Base-by-base conservation (phyloP, 1,140 invertebrate species). In the Monochamus saltuarius region DNA sequence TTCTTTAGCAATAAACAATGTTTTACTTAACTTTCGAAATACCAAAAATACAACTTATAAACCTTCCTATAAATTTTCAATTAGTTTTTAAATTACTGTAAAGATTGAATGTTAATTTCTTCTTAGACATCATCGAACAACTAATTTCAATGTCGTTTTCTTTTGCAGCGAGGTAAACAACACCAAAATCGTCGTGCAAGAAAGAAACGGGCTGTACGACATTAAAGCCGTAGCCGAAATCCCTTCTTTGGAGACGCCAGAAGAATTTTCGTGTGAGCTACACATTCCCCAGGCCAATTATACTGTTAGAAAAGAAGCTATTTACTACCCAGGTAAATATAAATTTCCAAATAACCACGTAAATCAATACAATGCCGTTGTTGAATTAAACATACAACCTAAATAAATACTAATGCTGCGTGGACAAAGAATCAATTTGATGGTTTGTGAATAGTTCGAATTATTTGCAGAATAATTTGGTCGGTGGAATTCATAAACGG, bases 231-330 rank as follows among this genome's bases (percentile, higher is more conserved):
- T 38, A 8, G 62, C 63, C n/a, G 53, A 61, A 49, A 77, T 82
- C 37, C 74, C 85, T 8, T 72, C 78, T 38, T 76, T 87, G 52
- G 79, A 81, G 4, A 78, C 82, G 14, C 81, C 84, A 1, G 82
- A 83, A 13, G 80, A 85, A 69, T 82, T 88, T 68, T 83, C 84
- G 57, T 88, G 86, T 73, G 83, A 84, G 37, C 73, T 88, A 60
- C 77, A 80, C 65, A 86, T 88, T 78, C 82, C 84, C n/a, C 79
- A 79, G 62, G 85, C 83, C 7, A 84, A 84, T 65, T 88, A 87
- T 65, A 82, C 79, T 43, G 81, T 84, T 51, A 81, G 83, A 35
- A 86, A 83, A 75, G 83, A 85, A 73, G 79, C 82, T 55, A 80
- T 87, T 64, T 85, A 87, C 76, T 85, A 87, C 74, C 81, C 84